Conservation (phyloP, 2,888 invertebrate species). For the Invenusta paracnida region DNA sequence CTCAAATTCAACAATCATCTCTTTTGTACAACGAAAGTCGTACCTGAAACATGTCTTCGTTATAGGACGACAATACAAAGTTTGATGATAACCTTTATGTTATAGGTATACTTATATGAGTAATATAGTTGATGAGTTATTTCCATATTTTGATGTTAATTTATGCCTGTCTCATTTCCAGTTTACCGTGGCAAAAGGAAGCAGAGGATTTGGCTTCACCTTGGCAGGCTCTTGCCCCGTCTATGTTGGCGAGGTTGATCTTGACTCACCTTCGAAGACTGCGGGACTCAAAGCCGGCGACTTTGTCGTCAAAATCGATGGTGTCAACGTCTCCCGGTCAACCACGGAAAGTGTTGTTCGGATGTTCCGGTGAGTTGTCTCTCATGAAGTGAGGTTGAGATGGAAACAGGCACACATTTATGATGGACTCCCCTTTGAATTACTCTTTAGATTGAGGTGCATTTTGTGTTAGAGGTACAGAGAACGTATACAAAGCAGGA, state of each 20-base stretch:
- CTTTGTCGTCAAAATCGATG: conserved; percentile 40
- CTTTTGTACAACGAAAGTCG: no score
- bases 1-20: no score
- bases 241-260: conserved; percentile 37
- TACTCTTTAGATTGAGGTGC: not conserved
- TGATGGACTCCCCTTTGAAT: not conserved
- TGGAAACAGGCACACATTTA: no score
- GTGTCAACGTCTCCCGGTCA: conserved; percentile 40
- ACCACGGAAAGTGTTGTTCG: conserved; percentile 37
- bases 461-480: not conserved
- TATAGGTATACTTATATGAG: no score
- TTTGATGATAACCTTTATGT: no score
- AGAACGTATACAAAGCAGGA: not conserved
- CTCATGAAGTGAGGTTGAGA: not conserved
- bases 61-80: no score
- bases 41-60: no score
- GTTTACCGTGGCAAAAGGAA: conserved; percentile 33
- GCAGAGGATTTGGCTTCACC: conserved; percentile 39
- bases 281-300: conserved; percentile 38
- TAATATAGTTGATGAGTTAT: not conserved
- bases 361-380: conserved; percentile 37
- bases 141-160: not conserved
- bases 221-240: conserved; percentile 38
- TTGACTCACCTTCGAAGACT: conserved; percentile 34
- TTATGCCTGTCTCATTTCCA: not conserved